phyloP scores from a whole-genome alignment of 2,888 invertebrate genomes.

The Cheilosia urbana region DNA sequence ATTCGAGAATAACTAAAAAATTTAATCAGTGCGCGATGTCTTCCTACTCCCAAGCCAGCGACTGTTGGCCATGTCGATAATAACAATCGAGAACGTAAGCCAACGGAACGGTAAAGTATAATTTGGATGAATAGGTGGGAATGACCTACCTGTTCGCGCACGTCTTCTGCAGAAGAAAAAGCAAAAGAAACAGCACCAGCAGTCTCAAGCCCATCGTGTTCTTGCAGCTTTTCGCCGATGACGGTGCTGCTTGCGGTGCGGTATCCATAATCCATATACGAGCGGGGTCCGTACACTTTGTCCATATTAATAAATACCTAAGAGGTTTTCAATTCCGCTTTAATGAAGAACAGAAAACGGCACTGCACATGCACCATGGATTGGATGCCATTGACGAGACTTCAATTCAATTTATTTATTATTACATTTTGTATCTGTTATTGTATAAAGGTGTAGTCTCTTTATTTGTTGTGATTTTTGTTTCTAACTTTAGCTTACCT shows the following conservation, averaged over 20 bases:
- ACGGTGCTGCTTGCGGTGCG: conserved; percentile 52
- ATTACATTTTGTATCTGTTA: conserved; percentile 40
- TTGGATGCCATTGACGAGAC: conserved; percentile 52
- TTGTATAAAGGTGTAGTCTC: conserved; percentile 42
- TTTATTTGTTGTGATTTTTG: conserved; percentile 28
- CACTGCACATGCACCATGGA: conserved; percentile 33
- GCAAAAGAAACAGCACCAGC: conserved; percentile 36
- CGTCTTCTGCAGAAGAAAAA: conserved; percentile 49
- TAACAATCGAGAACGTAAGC: conserved; percentile 70
- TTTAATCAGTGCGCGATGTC: conserved; percentile 68
- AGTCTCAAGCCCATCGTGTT: conserved; percentile 45
- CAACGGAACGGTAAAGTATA: conserved; percentile 73
- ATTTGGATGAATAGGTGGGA: conserved; percentile 75
- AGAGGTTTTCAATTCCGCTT: conserved; percentile 68
- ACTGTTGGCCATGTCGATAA: conserved; percentile 68
- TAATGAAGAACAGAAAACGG: conserved; percentile 67
- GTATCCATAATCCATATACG: conserved; percentile 50
- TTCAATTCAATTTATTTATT: conserved; percentile 58
- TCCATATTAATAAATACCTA: conserved; percentile 57
- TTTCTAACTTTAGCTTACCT: conserved; percentile 34
- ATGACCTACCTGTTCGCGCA: conserved; percentile 74
- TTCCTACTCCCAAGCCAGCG: conserved; percentile 60
- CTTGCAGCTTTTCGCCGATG: conserved; percentile 41
- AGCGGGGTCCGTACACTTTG: conserved; percentile 45
- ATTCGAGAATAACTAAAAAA: conserved; percentile 75